A percentile compares a stretch with the other conserved stretches of the same genome.
Evolutionary conservation across 2,797 vertebrate species (phyloP).

Genomic region (Pelodytes ibericus): DNA sequence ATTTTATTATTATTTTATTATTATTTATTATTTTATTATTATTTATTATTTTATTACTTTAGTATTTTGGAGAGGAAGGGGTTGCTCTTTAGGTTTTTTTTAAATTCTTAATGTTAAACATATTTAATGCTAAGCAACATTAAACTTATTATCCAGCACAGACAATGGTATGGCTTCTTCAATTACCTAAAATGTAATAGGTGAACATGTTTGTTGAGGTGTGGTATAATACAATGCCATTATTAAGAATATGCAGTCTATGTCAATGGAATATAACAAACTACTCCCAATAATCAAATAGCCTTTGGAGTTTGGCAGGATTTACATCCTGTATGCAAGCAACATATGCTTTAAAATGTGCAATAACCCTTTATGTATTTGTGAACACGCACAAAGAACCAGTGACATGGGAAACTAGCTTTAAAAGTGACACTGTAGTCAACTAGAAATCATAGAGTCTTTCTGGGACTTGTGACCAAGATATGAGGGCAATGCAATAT

Average conservation of each 20-base stretch:
- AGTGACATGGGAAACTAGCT: constrained; percentile 11
- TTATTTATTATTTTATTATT: too few relatives aligned
- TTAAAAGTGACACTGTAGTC: neutral
- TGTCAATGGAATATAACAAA: constrained; percentile 4
- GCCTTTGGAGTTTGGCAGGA: constrained; percentile 6
- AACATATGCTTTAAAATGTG: neutral
- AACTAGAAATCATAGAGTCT: neutral
- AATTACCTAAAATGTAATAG: too few relatives aligned
- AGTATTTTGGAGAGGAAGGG: too few relatives aligned
- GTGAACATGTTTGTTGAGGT: too few relatives aligned
- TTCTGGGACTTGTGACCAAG: neutral
- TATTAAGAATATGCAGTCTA: neutral
- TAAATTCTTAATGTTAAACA: too few relatives aligned
- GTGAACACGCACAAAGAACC: neutral
- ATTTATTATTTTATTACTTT: too few relatives aligned
- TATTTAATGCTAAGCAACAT: too few relatives aligned
- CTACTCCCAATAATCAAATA: constrained; percentile 43
- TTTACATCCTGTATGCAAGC: constrained; percentile 19
- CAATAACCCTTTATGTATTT: constrained; percentile 7
- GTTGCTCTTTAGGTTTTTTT: too few relatives aligned
- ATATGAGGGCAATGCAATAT: neutral
- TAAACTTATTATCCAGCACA: too few relatives aligned
- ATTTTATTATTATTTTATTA: too few relatives aligned
- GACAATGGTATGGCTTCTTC: too few relatives aligned
- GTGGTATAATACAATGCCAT: too few relatives aligned